Base-by-base conservation (phyloP, 1,140 invertebrate species). In the Drosophila bocki region DNA sequence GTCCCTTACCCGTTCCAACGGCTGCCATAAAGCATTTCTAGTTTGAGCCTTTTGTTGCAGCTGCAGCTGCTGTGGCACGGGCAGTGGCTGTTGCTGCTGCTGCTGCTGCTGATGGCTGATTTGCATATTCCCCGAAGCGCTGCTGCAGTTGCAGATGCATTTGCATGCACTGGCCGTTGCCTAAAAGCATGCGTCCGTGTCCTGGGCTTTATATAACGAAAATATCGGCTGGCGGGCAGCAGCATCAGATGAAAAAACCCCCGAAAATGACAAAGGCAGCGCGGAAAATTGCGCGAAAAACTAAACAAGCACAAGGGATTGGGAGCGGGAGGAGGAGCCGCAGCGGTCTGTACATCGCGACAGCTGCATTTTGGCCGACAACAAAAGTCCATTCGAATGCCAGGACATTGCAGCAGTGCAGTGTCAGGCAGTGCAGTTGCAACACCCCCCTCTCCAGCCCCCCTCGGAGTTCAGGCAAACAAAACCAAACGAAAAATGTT, bases 241-340 rank as follows among this genome's bases (percentile, higher is more conserved):
- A 6, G 53, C 56, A 42, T 29, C 19, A 51, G 58, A 77, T 39
- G 51, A 78, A 75, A 58, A 65, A 71, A 42, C 75, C 65, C 67
- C 65, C 75, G 22, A 76, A 86, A 86, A 74, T 80, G 76, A 83
- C 84, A 88, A 87, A 86, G 71, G 75, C 84, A 81, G 32, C 85
- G 85, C 85, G 85, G 85, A 88, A 88, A 88, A 88, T 90, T 84
- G 78, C 85, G 85, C 85, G 86, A 88, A 88, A 88, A 88, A 88
- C 85, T 88, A 88, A 88, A 90, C 86, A 79, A 71, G 78, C 68
- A 45, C 26, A 50, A 35, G 47, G 44, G 44, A 59, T 57, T n/a
- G 17, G 35, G 9, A 19, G 4, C 29, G 51, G 37, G 33, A 22
- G 9, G 17, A 17, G 19, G 8, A 37, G 3, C 12, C 32, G 17